Evolutionary conservation across 2,113 vertebrate species (phyloP).

Genomic region (Jacana jacana): DNA sequence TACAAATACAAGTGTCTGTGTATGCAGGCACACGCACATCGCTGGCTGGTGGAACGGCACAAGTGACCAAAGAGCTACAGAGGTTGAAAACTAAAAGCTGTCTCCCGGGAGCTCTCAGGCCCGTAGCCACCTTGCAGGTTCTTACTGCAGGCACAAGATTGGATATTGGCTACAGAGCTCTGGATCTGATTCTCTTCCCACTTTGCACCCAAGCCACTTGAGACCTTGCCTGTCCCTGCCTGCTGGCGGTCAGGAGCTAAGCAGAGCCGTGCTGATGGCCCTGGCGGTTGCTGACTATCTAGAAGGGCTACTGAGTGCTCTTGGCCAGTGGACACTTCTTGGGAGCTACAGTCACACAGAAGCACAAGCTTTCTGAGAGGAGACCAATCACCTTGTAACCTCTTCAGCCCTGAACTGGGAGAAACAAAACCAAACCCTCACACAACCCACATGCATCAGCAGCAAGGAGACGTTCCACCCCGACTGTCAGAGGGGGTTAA

Average conservation of each 20-base stretch:
- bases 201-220: background rate
- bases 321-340: background rate
- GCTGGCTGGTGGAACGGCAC: fast-evolving
- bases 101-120: background rate
- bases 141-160: background rate
- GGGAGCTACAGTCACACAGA: background rate
- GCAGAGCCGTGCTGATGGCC: background rate
- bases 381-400: background rate
- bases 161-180: background rate
- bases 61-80: background rate
- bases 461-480: background rate
- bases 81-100: background rate
- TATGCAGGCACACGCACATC: background rate
- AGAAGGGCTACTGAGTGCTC: background rate
- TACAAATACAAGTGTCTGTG: background rate
- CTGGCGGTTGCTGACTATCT: background rate
- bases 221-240: background rate
- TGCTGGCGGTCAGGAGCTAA: background rate
- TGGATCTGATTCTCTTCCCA: background rate
- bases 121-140: background rate
- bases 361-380: fast-evolving
- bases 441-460: background rate
- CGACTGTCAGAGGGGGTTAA: background rate
- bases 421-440: background rate
- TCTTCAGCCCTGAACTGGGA: background rate